phyloP scores from a whole-genome alignment of 2,113 vertebrate species.

The Onychorhynchus coronatus region DNA sequence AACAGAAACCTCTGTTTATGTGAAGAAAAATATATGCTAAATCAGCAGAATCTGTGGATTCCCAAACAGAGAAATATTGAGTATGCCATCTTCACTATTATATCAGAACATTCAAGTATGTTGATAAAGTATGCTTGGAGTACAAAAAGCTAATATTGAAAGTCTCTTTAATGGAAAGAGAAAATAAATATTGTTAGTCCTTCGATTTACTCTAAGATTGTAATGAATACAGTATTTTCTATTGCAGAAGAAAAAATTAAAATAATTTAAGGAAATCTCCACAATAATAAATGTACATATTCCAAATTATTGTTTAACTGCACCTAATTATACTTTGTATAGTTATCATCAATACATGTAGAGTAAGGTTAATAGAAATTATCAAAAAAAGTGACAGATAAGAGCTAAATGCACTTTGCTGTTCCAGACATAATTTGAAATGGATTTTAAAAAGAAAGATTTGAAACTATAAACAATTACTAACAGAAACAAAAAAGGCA shows the following conservation, averaged over 20 bases:
- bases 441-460: conserved; percentile 31
- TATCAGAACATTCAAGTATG: background rate
- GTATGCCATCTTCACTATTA: background rate
- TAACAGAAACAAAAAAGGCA: conserved; percentile 52
- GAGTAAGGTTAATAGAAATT: conserved; percentile 20
- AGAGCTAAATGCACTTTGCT: conserved; percentile 1
- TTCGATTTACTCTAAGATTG: background rate
- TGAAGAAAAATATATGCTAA: background rate
- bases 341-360: background rate
- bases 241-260: background rate
- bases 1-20: background rate
- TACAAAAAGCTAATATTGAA: background rate
- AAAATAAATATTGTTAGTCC: background rate
- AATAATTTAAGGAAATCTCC: conserved; percentile 2
- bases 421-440: background rate
- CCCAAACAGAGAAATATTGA: background rate
- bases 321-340: conserved; percentile 23
- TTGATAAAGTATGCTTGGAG: background rate
- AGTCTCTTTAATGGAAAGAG: background rate
- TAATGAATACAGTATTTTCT: background rate
- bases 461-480: conserved; percentile 45
- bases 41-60: background rate
- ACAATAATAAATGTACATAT: background rate
- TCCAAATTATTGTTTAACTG: background rate
- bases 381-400: conserved; percentile 24